A percentile compares a stretch with the other conserved stretches of the same genome.
Evolutionary conservation across 2,888 invertebrate species (phyloP).

Genomic region (Chymomyza caudatula): DNA sequence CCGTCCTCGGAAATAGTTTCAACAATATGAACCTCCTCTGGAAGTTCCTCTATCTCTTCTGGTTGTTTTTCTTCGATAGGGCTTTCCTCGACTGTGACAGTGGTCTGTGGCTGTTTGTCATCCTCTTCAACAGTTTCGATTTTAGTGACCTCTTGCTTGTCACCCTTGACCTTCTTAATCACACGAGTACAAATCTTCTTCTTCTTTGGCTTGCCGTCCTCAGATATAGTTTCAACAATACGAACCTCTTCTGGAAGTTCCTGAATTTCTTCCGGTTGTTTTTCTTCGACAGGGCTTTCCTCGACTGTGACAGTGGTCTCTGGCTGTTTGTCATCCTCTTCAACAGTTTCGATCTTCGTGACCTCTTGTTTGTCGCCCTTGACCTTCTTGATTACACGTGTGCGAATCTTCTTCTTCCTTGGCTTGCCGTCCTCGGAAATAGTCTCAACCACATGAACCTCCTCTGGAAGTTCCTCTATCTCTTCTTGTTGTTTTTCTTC

Average conservation of each 20-base stretch:
- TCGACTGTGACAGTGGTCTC: conserved; percentile 41
- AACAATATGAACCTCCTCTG: conserved; percentile 13
- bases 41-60: conserved; percentile 12
- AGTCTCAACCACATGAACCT: conserved; percentile 30
- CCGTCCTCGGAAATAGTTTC: conserved; percentile 18
- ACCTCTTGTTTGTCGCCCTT: conserved; percentile 51
- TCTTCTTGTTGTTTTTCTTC: conserved; percentile 26
- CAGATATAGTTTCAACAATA: conserved; percentile 30
- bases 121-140: conserved; percentile 24
- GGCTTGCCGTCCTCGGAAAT: conserved; percentile 36
- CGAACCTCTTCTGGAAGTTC: conserved; percentile 41
- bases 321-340: conserved; percentile 42
- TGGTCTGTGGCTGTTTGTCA: conserved; percentile 16
- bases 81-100: conserved; percentile 19
- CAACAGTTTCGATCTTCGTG: conserved; percentile 46
- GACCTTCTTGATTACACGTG: conserved; percentile 41
- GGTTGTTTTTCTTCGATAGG: conserved; percentile 11
- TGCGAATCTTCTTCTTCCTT: conserved; percentile 42
- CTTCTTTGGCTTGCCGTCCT: conserved; percentile 43
- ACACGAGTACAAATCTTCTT: conserved; percentile 42
- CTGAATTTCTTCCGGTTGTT: conserved; percentile 14
- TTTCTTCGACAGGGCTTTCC: conserved; percentile 28
- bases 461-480: conserved; percentile 33
- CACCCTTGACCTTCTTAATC: conserved; percentile 40
- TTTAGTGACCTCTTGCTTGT: conserved; percentile 27